phyloP scores from a whole-genome alignment of 2,888 invertebrate species.

The Xestia xanthographa region DNA sequence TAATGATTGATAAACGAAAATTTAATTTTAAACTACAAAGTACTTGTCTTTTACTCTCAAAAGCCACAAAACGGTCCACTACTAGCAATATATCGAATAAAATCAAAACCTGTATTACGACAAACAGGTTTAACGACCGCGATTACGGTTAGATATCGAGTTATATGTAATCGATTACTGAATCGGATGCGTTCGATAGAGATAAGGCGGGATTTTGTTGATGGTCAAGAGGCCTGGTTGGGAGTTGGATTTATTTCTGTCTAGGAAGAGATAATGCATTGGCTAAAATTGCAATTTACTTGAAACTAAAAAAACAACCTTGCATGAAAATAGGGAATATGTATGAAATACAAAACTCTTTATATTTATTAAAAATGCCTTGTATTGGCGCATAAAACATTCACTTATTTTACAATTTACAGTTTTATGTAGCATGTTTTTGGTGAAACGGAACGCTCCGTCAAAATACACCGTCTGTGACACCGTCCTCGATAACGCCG shows the following conservation, averaged over 20 bases:
- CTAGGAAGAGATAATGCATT: neutral
- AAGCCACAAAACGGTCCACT: conserved; percentile 1
- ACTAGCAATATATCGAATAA: conserved; percentile 8
- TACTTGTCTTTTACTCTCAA: neutral
- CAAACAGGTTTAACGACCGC: conserved; percentile 51
- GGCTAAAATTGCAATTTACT: neutral
- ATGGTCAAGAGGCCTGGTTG: neutral
- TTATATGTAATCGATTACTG: conserved; percentile 42
- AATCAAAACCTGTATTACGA: conserved; percentile 46
- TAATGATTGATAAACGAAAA: neutral
- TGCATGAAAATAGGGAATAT: too few species aligned
- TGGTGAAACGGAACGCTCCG: too few species aligned
- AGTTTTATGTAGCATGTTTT: too few species aligned
- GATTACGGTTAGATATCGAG: conserved; percentile 36
- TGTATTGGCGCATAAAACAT: too few species aligned
- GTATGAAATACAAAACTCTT: too few species aligned
- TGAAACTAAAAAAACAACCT: neutral
- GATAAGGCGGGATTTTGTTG: conserved; percentile 30
- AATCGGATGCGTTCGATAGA: conserved; percentile 33
- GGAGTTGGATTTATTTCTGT: neutral
- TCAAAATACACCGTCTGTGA: too few species aligned
- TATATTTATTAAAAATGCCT: too few species aligned
- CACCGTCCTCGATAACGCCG: too few species aligned
- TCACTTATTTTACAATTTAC: too few species aligned
- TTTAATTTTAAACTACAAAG: neutral